Conservation (phyloP, 2,797 vertebrate genomes). For the Fistularia commersonii region DNA sequence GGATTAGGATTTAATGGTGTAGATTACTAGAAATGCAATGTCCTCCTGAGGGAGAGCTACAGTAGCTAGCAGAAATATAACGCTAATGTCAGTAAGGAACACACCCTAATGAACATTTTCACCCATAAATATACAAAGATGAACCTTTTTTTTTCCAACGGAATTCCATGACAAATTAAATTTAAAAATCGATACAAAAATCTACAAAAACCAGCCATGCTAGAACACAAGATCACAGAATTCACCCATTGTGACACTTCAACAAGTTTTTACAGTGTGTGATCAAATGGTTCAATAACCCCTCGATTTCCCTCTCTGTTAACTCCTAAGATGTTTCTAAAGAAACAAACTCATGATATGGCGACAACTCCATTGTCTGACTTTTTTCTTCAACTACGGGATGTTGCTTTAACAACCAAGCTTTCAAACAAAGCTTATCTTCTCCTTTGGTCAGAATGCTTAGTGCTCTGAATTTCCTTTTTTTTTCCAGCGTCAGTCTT, state of each 20-base stretch:
- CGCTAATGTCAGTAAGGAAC: too few relatives aligned
- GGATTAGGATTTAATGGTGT: too few relatives aligned
- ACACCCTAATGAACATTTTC: too few relatives aligned
- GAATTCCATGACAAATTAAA: too few relatives aligned
- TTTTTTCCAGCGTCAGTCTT: conserved; percentile 41
- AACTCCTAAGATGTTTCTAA: conserved; percentile 48
- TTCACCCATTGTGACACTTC: conserved; percentile 47
- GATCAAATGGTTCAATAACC: conserved; percentile 67
- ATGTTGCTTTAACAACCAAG: conserved; percentile 33
- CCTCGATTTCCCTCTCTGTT: conserved; percentile 54
- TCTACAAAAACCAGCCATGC: too few relatives aligned
- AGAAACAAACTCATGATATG: conserved; percentile 53
- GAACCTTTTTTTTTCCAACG: too few relatives aligned
- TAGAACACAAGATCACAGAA: too few relatives aligned
- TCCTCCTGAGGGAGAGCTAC: too few relatives aligned
- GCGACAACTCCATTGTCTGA: conserved; percentile 26
- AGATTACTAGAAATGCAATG: too few relatives aligned
- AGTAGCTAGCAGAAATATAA: too few relatives aligned
- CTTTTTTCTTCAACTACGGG: conserved; percentile 24
- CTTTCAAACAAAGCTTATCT: conserved; percentile 33
- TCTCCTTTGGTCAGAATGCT: conserved; percentile 28
- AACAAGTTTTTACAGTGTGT: conserved; percentile 48
- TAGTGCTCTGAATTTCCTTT: conserved; percentile 29
- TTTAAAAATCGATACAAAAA: too few relatives aligned
- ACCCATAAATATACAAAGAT: too few relatives aligned